phyloP scores from a whole-genome alignment of 2,888 invertebrate genomes.

The Ornithoptera alexandrae region DNA sequence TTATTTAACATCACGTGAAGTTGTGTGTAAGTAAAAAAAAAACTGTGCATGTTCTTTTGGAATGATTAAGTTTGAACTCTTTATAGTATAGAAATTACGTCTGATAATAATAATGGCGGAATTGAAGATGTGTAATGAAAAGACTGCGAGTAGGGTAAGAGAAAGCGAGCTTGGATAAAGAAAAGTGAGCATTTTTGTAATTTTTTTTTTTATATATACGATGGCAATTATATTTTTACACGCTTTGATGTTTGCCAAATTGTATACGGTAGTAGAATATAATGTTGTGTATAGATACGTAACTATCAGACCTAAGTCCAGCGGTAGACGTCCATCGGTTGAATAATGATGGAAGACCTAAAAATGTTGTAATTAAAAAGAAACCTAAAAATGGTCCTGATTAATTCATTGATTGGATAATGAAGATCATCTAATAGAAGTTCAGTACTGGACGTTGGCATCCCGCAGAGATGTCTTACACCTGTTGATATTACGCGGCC shows the following conservation, averaged over 20 bases:
- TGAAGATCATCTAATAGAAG: too few relatives aligned
- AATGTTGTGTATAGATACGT: not conserved
- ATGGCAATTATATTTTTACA: slow-evolving; percentile 40
- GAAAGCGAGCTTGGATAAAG: slow-evolving; percentile 35
- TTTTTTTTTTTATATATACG: slow-evolving; percentile 37
- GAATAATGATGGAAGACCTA: too few relatives aligned
- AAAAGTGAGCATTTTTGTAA: slow-evolving; percentile 57
- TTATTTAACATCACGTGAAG: too few relatives aligned
- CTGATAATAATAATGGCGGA: slow-evolving; percentile 8
- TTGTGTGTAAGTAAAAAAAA: too few relatives aligned
- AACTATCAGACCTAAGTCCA: not conserved
- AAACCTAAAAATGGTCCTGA: too few relatives aligned
- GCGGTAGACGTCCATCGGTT: too few relatives aligned
- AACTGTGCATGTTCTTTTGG: not conserved
- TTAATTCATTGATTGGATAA: too few relatives aligned
- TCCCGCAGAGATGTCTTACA: too few relatives aligned
- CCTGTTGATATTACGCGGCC: too few relatives aligned
- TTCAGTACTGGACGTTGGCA: too few relatives aligned
- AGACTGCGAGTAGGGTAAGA: slow-evolving; percentile 36
- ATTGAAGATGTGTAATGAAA: slow-evolving; percentile 25
- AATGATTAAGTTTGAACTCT: not conserved
- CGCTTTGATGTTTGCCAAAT: slow-evolving; percentile 37
- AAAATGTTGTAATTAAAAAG: too few relatives aligned
- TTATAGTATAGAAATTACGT: not conserved
- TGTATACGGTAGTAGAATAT: slow-evolving; percentile 21